Percentiles rank a stretch among this genome's conserved stretches.
Conservation (phyloP, 92 coral and sea anemone genomes). For the Zoanthus solanderi region DNA sequence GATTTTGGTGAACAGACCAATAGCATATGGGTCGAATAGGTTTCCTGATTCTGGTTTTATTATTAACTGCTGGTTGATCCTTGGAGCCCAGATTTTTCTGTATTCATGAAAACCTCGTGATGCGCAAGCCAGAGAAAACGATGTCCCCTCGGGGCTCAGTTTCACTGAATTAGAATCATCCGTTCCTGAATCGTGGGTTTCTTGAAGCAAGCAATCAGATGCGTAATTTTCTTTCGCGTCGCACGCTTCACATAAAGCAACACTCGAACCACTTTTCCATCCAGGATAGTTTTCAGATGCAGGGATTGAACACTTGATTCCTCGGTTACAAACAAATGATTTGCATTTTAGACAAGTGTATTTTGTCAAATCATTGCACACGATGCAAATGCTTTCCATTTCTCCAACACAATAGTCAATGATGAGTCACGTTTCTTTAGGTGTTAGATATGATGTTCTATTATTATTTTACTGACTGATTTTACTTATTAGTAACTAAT, state of each 20-base stretch:
- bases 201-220: conserved; percentile 46
- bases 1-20: neutral
- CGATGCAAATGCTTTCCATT: conserved; percentile 61
- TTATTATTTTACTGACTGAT: conserved; percentile 58
- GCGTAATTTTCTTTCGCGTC: conserved; percentile 59
- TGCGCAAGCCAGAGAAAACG: conserved; percentile 61
- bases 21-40: too few species aligned
- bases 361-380: conserved; percentile 54
- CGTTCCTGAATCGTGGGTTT: conserved; percentile 54
- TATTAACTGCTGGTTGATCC: conserved; percentile 45
- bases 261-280: conserved; percentile 62
- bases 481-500: conserved; percentile 54
- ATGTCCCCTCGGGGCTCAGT: conserved; percentile 54
- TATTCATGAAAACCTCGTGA: conserved; percentile 65
- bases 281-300: conserved; percentile 59
- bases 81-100: conserved; percentile 58
- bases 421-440: conserved; percentile 52
- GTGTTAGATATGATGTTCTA: conserved; percentile 35
- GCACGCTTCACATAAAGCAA: conserved; percentile 68
- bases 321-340: conserved; percentile 50
- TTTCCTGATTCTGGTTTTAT: conserved; percentile 38
- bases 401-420: conserved; percentile 60
- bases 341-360: conserved; percentile 39
- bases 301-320: conserved; percentile 57
- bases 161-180: conserved; percentile 62